Conservation (phyloP, 2,797 vertebrate species). For the Lepus oiostolus region DNA sequence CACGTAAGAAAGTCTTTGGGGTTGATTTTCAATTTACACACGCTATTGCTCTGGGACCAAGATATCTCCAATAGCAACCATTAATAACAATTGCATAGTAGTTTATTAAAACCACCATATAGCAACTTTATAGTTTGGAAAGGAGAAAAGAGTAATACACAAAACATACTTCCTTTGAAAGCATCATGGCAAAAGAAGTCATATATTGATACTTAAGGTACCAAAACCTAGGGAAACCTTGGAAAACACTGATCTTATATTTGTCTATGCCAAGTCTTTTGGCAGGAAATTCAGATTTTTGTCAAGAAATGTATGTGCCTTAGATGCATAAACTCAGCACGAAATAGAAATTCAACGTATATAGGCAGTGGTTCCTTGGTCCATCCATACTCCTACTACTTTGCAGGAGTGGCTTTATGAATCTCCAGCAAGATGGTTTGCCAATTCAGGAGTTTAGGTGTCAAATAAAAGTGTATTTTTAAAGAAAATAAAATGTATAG, state of each 20-base stretch:
- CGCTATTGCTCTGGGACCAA: conserved; percentile 86
- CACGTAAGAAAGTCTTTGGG: conserved; percentile 66
- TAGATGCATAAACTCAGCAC: conserved; percentile 82
- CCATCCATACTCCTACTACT: conserved; percentile 79
- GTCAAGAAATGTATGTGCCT: conserved; percentile 85
- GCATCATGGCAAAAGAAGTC: conserved; percentile 83
- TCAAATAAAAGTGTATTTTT: conserved; percentile 82
- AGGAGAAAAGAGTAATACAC: conserved; percentile 83
- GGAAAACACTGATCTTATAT: conserved; percentile 84
- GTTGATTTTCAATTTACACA: conserved; percentile 85
- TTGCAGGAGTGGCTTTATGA: conserved; percentile 85
- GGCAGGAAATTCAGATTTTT: conserved; percentile 82
- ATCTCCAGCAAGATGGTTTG: conserved; percentile 81
- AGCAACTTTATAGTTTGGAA: conserved; percentile 86
- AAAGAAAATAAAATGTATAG: neutral
- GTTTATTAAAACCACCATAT: conserved; percentile 82
- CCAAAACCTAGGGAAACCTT: conserved; percentile 83
- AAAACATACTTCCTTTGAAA: conserved; percentile 84
- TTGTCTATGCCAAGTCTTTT: conserved; percentile 81
- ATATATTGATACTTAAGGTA: conserved; percentile 80
- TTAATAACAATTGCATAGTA: conserved; percentile 83
- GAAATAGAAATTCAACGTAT: conserved; percentile 85
- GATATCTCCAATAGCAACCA: conserved; percentile 86
- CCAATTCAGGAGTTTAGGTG: conserved; percentile 79
- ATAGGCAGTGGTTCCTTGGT: conserved; percentile 82